phyloP scores from a whole-genome alignment of 1,140 invertebrate species.

The Microplitis mediator region DNA sequence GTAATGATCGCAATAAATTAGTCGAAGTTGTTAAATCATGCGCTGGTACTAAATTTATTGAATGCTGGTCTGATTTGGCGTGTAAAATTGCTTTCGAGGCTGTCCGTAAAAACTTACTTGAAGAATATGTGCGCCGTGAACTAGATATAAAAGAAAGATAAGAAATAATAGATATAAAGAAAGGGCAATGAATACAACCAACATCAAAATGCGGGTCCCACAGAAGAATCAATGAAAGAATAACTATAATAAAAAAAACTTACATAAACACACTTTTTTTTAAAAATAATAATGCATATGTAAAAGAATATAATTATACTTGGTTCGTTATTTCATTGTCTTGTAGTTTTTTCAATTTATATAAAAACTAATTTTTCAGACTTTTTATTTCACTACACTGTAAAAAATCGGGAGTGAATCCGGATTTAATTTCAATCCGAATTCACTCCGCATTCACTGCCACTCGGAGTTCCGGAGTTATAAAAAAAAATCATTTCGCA shows the following conservation, averaged over 20 bases:
- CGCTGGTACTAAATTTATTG: constrained; percentile 96
- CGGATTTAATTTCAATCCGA: too few relatives aligned
- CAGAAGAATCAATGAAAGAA: constrained; percentile 60
- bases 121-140: constrained; percentile 89
- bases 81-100: constrained; percentile 96
- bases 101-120: constrained; percentile 87
- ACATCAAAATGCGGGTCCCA: constrained; percentile 44
- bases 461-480: too few relatives aligned
- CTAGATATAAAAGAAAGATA: constrained; percentile 99
- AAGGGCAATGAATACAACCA: constrained; percentile 66
- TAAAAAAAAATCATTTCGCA: too few relatives aligned
- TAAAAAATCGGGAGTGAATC: too few relatives aligned
- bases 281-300: not conserved
- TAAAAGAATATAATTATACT: not conserved
- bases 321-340: not conserved
- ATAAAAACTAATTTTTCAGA: too few relatives aligned
- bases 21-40: constrained; percentile 91
- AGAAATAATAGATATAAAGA: too few relatives aligned
- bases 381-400: too few relatives aligned
- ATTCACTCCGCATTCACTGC: too few relatives aligned
- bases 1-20: constrained; percentile 82
- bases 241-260: constrained; percentile 30
- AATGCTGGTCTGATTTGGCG: constrained; percentile 92
- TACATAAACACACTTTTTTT: not conserved
- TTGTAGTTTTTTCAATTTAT: too few relatives aligned